Conservation (phyloP, 2,888 invertebrate genomes). For the Bugulina stolonifera region DNA sequence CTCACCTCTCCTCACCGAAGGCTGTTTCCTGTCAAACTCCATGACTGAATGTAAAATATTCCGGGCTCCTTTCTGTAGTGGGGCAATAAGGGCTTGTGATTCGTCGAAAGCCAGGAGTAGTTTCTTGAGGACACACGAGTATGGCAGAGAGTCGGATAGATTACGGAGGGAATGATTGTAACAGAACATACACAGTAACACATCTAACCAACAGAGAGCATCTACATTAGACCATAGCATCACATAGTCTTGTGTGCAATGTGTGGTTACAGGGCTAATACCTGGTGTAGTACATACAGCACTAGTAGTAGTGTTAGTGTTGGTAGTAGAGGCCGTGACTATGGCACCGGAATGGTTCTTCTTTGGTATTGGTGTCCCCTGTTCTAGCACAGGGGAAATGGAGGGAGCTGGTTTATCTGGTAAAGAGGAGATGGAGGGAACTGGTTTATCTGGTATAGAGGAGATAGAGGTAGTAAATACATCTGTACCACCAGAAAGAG, state of each 20-base stretch:
- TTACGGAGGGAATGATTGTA: conserved; percentile 30
- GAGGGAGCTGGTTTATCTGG: neutral
- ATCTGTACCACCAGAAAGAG: neutral
- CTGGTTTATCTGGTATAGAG: neutral
- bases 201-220: conserved; percentile 50
- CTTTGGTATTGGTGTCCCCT: neutral
- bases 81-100: conserved; percentile 14
- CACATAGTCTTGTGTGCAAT: neutral
- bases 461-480: neutral
- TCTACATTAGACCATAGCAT: conserved; percentile 48
- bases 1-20: conserved; percentile 13
- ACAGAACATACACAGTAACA: conserved; percentile 40
- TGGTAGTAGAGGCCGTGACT: neutral
- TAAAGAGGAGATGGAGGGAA: neutral
- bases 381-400: neutral
- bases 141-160: neutral
- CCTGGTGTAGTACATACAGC: neutral
- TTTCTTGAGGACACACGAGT: conserved; percentile 5
- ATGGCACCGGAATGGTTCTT: neutral
- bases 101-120: conserved; percentile 15
- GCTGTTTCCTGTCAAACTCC: neutral
- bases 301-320: neutral
- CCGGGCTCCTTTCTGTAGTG: neutral
- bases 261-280: neutral
- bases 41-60: conserved; percentile 1